Conservation (phyloP, 2,113 vertebrate genomes). For the Tricholaema leucomelas region DNA sequence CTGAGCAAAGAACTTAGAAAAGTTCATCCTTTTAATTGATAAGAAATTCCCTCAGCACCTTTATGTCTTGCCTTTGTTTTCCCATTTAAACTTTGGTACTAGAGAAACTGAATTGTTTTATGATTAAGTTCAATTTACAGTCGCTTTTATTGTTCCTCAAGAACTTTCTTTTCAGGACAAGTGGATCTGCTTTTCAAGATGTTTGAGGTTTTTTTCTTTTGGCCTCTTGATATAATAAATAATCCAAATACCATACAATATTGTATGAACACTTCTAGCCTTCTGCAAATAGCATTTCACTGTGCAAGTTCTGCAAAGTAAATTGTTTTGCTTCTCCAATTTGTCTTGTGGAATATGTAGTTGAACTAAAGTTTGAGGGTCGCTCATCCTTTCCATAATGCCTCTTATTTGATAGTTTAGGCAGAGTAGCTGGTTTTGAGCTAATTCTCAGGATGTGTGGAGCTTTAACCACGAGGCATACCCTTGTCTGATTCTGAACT, state of each 20-base stretch:
- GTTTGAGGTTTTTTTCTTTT: background rate
- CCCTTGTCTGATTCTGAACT: background rate
- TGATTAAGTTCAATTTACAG: background rate
- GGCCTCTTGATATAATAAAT: background rate
- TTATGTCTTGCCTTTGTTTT: background rate
- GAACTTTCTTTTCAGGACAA: background rate
- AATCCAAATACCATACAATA: background rate
- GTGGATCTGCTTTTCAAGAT: conserved; percentile 10
- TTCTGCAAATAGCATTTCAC: conserved; percentile 15
- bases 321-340: conserved; percentile 8
- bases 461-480: background rate
- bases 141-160: background rate
- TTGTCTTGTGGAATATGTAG: background rate
- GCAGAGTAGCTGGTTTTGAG: background rate
- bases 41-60: background rate
- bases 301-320: background rate
- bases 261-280: background rate
- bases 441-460: background rate
- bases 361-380: background rate
- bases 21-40: background rate
- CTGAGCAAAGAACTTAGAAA: background rate
- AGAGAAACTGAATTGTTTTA: background rate
- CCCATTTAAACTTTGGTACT: background rate
- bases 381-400: background rate
- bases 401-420: background rate